Percentiles rank a stretch among this genome's conserved stretches.
These are phyloP conservation scores for Lepidocyrtinus sp. DNA, from an alignment of 2,888 invertebrate species.

Conservation along the genomic window DNA sequence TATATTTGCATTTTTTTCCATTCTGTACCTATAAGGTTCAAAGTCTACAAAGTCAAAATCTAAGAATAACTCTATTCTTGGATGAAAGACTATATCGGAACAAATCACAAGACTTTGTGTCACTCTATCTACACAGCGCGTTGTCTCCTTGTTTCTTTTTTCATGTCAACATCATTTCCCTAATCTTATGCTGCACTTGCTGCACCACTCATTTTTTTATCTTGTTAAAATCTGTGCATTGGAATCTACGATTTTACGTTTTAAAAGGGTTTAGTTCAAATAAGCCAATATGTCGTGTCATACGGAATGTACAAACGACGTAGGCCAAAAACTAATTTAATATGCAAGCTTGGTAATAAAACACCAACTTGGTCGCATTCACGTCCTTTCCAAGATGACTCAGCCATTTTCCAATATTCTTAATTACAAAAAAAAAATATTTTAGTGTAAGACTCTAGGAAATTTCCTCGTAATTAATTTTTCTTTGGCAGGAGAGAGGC, in stretches of 20 bases:
- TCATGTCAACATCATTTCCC: neutral
- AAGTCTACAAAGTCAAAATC: constrained; percentile 37
- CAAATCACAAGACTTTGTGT: constrained; percentile 50
- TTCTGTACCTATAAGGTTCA: constrained; percentile 29
- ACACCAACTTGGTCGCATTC: neutral
- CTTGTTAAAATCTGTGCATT: constrained; percentile 1
- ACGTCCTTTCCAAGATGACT: neutral
- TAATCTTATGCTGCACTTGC: constrained; percentile 12
- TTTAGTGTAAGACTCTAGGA: neutral
- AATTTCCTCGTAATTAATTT: constrained; percentile 8
- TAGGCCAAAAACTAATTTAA: neutral
- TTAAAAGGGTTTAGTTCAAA: constrained; percentile 17
- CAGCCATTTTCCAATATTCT: constrained; percentile 15
- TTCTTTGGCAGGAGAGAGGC: constrained; percentile 10
- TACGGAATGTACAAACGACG: neutral
- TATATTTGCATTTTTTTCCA: neutral
- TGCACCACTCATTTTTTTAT: neutral
- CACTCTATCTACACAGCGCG: constrained; percentile 26
- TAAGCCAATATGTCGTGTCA: constrained; percentile 36
- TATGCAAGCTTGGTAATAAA: constrained; percentile 6
- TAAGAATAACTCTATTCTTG: constrained; percentile 15
- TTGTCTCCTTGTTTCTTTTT: constrained; percentile 21
- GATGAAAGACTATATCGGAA: constrained; percentile 38
- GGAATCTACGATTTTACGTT: neutral
- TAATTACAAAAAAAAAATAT: constrained; percentile 12